Evolutionary conservation across 1,140 invertebrate genomes (phyloP).

Genomic region (Scaptomyza graminum): DNA sequence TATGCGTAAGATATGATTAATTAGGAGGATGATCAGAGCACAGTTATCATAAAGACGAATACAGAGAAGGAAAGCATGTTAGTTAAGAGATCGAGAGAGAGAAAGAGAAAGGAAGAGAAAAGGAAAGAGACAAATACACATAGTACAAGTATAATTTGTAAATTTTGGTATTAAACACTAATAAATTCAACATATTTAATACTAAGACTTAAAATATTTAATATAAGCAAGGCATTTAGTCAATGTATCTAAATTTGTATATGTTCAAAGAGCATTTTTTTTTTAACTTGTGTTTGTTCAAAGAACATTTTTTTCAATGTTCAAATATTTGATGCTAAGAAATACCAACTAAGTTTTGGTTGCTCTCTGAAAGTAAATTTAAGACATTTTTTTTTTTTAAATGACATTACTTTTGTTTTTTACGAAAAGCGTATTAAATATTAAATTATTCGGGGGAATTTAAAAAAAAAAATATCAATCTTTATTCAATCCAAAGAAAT

Average conservation of each 20-base stretch:
- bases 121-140: constrained; percentile 63
- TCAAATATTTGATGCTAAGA: no score
- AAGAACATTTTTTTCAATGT: no score
- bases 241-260: no score
- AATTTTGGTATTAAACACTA: constrained; percentile 59
- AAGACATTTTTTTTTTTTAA: no score
- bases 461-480: neutral
- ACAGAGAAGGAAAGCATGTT: constrained; percentile 46
- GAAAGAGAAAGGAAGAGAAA: constrained; percentile 53
- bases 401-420: no score
- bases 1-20: constrained; percentile 17
- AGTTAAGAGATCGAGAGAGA: constrained; percentile 56
- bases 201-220: neutral
- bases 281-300: no score
- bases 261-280: no score
- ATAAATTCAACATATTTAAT: constrained; percentile 29
- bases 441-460: no score
- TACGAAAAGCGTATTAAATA: no score
- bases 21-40: constrained; percentile 58
- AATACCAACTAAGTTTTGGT: no score
- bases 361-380: no score
- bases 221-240: neutral
- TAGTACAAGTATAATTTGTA: constrained; percentile 75
- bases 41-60: constrained; percentile 57
- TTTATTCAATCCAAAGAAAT: no score